Conservation (phyloP, 2,888 invertebrate species). For the Amphimallon solstitiale region DNA sequence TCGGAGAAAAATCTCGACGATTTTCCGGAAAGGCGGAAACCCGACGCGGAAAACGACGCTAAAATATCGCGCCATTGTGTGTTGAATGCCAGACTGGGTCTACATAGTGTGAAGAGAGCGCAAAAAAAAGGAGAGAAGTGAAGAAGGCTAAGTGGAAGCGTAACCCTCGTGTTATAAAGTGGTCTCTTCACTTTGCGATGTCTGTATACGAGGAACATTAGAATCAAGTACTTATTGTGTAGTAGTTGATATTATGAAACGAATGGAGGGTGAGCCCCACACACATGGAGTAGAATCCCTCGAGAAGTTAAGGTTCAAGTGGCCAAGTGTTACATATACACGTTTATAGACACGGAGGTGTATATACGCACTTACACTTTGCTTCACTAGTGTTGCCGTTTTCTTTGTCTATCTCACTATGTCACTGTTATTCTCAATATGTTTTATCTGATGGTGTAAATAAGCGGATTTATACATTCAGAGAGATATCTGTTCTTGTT, state of each 20-base stretch:
- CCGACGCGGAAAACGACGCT: slow-evolving; percentile 23
- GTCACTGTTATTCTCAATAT: no score
- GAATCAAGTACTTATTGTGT: slow-evolving; percentile 32
- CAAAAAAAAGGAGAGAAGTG: not conserved
- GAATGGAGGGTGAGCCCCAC: slow-evolving; percentile 22
- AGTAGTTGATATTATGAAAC: slow-evolving; percentile 24
- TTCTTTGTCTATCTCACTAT: slow-evolving; percentile 13
- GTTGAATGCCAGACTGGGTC: slow-evolving; percentile 16
- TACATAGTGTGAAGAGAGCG: not conserved
- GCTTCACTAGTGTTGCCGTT: slow-evolving; percentile 9
- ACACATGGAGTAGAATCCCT: not conserved
- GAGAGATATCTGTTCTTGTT: no score
- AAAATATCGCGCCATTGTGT: slow-evolving; percentile 23
- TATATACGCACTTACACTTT: not conserved
- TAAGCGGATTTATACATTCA: no score
- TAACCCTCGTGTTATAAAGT: slow-evolving; percentile 33
- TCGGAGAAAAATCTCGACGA: slow-evolving; percentile 4
- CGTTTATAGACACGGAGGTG: not conserved
- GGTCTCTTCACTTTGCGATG: slow-evolving; percentile 27
- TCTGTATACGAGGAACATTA: slow-evolving; percentile 33
- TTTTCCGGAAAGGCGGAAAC: slow-evolving; percentile 5
- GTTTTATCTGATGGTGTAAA: no score
- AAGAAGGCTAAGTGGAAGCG: slow-evolving; percentile 27
- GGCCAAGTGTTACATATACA: slow-evolving; percentile 13
- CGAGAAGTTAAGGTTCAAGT: slow-evolving; percentile 21